Conservation (phyloP, 2,797 vertebrate genomes). For the Babyrousa celebensis region DNA sequence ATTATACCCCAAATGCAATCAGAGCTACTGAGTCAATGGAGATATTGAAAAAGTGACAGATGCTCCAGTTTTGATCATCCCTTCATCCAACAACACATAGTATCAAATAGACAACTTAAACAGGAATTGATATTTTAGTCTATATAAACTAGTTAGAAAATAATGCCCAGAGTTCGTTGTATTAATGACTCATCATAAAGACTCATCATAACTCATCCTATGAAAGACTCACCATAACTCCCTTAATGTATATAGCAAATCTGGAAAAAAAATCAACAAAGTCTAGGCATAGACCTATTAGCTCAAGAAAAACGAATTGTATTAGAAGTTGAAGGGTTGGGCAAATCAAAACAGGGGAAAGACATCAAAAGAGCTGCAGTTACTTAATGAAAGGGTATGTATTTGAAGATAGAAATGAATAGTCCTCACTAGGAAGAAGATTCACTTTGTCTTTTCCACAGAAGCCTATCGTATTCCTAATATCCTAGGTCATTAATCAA, state of each 20-base stretch:
- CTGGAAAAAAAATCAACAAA: neutral
- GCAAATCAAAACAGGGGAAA: neutral
- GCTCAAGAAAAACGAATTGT: slow-evolving; percentile 3
- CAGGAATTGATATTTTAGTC: neutral
- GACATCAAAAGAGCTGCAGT: neutral
- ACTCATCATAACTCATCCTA: neutral
- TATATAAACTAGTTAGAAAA: neutral
- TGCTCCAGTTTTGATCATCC: neutral
- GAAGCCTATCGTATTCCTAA: neutral
- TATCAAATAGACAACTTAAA: neutral
- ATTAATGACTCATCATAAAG: neutral
- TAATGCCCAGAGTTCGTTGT: neutral
- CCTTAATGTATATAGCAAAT: neutral
- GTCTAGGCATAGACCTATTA: neutral
- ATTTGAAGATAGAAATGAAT: neutral
- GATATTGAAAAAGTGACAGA: neutral
- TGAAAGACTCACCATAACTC: neutral
- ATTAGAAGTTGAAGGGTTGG: neutral
- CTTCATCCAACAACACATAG: neutral
- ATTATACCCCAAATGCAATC: neutral
- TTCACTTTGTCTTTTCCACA: neutral
- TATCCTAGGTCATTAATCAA: neutral
- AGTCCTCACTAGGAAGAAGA: neutral
- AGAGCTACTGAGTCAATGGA: neutral
- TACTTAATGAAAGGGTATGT: neutral